Base-by-base conservation (phyloP, 2,888 invertebrate species). In the Diarsia rubi region DNA sequence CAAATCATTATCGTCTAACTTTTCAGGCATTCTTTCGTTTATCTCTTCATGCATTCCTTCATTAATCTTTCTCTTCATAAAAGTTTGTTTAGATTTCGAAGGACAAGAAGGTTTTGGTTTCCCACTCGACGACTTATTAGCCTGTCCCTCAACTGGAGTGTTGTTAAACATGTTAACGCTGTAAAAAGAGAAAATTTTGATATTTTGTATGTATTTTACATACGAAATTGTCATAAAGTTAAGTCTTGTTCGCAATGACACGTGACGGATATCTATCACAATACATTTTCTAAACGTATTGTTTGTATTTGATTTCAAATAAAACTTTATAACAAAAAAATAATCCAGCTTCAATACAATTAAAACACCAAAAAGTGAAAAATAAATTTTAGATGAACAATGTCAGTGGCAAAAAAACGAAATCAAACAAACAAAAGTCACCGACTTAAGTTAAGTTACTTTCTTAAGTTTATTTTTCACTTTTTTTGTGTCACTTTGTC, bases 151-250 rank as follows among this genome's bases (percentile, higher is more conserved):
- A 3, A 88, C 76, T 21, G 88, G 75, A 67, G 88, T 88, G 83
- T 90, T 91, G 83, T 93, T 93, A 83, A 95, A 95, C 81, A 86
- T 92, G 83, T 91, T 92, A 68, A 94, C 68, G 31, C 96, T 96
- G 90, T 66, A 90, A 91, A 70, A 37, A 71, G 64, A 63, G 12
- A 60, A 14, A 19, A 21, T 47, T 27, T 44, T 54, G n/a, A 52
- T 16, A 9, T 57, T 45, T 37, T n/a, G 31, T 19, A 42, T 37
- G 37, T 37, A 37, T n/a, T n/a, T n/a, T 37, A 37, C 45, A 63
- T 5, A 37, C 19, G 24, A 8, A 5, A 5, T 37, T 45, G 9
- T 37, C 45, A 49, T 24, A 37, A 37, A 37, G 3, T 6, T 21
- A 64, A 27, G 27, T 19, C 6, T 64, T 24, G 69, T 14, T 16